Evolutionary conservation across 2,797 vertebrate species (phyloP), one percentile per base, ranked within the genome.

Genomic region (Lates japonicus): DNA sequence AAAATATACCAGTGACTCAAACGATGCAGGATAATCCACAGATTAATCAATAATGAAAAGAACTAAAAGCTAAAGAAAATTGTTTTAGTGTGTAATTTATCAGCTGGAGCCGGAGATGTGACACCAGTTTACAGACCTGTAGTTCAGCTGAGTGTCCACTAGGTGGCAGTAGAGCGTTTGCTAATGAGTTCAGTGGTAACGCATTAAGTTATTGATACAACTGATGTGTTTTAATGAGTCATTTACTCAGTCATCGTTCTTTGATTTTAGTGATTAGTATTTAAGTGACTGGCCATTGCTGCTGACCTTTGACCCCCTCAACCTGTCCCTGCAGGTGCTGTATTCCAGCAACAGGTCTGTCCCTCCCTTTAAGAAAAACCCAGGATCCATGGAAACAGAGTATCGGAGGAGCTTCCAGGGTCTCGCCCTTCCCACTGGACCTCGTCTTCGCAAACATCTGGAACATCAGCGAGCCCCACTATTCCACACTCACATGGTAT

Each of bases 341-440:
- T 39, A 70, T 65, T 77, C 83, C 73, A 81, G 80, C 78, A 77
- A 71, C 83, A 80, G 78, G 33, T 63, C 54, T 2, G 39, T 86
- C 74, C 80, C 76, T 0, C 82, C 88, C 25, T 91, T 85, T 22
- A 88, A 84, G 84, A 81, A 55, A 59, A 74, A 83, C 44, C 82
- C 81, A 0, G 10, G 91, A 29, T 0, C 81, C 46, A 37, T 91
- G 92, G 86, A 88, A 37, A 92, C 92, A 0, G 92, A 93, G 77
- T 94, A 94, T 29, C 61, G 14, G 37, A 74, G 22, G 52, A 91
- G 61, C 79, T 94, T 90, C 79, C 85, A 68, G 69, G 88, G 74
- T 55, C 41, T 29, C 44, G 67, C 0, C 8, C 90, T 71, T 3
- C 78, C 92, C 29, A 7, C 81, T 0, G 31, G 51, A 2, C 81